Conservation (phyloP, 2,113 vertebrate species). For the Gobius niger region DNA sequence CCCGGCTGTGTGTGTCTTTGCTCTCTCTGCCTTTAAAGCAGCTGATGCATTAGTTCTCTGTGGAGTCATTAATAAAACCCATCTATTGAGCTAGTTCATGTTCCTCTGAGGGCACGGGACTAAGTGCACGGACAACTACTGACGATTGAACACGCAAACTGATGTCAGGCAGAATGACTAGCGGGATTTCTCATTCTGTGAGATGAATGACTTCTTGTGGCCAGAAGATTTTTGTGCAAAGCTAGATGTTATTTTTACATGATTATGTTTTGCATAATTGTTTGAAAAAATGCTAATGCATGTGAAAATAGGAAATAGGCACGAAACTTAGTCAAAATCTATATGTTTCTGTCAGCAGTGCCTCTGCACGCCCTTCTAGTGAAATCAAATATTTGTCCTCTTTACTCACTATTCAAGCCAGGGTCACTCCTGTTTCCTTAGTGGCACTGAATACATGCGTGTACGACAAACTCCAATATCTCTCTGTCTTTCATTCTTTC, state of each 20-base stretch:
- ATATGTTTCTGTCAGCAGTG: slow-evolving; percentile 21
- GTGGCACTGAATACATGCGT: not conserved
- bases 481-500: slow-evolving; percentile 21
- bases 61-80: slow-evolving; percentile 69
- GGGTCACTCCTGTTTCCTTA: slow-evolving; percentile 11
- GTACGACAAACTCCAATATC: slow-evolving; percentile 13
- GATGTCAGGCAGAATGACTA: slow-evolving; percentile 56
- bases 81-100: slow-evolving; percentile 63
- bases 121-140: slow-evolving; percentile 59
- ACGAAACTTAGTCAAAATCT: slow-evolving; percentile 14
- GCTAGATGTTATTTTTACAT: slow-evolving; percentile 11
- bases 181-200: slow-evolving; percentile 54
- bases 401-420: not conserved
- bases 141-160: slow-evolving; percentile 58
- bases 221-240: slow-evolving; percentile 4
- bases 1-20: slow-evolving; percentile 37
- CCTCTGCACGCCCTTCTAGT: slow-evolving; percentile 20
- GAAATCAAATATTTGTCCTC: slow-evolving; percentile 13
- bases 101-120: slow-evolving; percentile 59
- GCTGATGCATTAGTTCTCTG: slow-evolving; percentile 68
- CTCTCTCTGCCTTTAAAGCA: slow-evolving; percentile 46
- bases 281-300: not conserved
- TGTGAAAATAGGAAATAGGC: not conserved
- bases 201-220: slow-evolving; percentile 22
- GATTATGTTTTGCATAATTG: not conserved